A percentile compares a stretch with the other conserved stretches of the same genome.
phyloP scores from a whole-genome alignment of 2,797 vertebrate species.

The Semaprochilodus insignis region DNA sequence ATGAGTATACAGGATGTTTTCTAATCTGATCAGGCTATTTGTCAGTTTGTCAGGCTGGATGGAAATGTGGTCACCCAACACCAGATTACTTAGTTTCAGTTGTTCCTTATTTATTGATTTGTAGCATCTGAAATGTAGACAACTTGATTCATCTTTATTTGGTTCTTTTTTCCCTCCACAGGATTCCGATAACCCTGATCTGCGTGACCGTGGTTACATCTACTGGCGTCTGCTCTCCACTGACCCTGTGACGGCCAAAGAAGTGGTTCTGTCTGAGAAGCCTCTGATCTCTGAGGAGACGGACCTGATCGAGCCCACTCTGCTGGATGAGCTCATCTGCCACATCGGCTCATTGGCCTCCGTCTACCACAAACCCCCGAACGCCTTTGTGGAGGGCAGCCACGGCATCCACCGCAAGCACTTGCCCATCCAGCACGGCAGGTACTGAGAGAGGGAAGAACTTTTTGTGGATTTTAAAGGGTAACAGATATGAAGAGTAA shows the following conservation, averaged over 20 bases:
- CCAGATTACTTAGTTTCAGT: background rate
- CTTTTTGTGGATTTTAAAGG: background rate
- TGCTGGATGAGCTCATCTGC: conserved; percentile 95
- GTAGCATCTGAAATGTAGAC: too few relatives aligned
- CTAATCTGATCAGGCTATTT: too few relatives aligned
- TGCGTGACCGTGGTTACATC: conserved; percentile 96
- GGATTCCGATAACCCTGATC: conserved; percentile 98
- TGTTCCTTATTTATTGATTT: background rate
- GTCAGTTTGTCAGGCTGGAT: too few relatives aligned
- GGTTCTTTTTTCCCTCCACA: conserved; percentile 56
- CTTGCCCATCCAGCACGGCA: conserved; percentile 95
- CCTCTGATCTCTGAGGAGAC: conserved; percentile 97
- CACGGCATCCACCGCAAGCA: conserved; percentile 96
- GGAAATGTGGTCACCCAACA: too few relatives aligned
- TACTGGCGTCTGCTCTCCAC: conserved; percentile 98
- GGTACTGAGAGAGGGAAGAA: conserved; percentile 73
- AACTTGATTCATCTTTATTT: background rate
- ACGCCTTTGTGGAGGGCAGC: conserved; percentile 97
- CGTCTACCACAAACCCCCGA: conserved; percentile 97
- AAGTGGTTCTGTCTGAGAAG: conserved; percentile 96
- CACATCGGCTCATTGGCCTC: conserved; percentile 96
- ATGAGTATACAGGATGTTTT: too few relatives aligned
- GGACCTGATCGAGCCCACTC: conserved; percentile 93
- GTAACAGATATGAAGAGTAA: too few relatives aligned
- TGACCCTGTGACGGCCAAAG: conserved; percentile 96